A percentile compares a stretch with the other conserved stretches of the same genome.
Evolutionary conservation across 2,113 vertebrate genomes (phyloP).

Genomic region (Saguinus imperator): DNA sequence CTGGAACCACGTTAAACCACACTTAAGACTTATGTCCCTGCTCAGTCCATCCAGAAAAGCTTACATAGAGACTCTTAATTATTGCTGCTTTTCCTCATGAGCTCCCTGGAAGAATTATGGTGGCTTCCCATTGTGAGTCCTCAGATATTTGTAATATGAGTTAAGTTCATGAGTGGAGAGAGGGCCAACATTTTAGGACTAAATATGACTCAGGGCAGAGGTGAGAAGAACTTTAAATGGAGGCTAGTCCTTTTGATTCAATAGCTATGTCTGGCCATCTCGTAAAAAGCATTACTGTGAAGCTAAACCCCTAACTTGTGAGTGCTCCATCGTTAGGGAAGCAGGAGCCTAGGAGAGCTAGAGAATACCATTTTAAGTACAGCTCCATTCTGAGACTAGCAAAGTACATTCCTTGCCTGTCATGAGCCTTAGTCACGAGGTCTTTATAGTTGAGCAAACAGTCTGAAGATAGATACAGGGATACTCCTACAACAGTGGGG

Average conservation of each 20-base stretch:
- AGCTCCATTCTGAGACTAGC: too few relatives aligned
- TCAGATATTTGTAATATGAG: slow-evolving; percentile 7
- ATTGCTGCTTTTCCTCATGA: background rate
- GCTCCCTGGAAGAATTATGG: background rate
- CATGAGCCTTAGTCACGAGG: too few relatives aligned
- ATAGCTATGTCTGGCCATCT: background rate
- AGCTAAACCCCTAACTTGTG: background rate
- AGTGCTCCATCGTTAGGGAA: background rate
- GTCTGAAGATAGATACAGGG: too few relatives aligned
- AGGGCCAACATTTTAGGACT: background rate
- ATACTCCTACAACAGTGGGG: too few relatives aligned
- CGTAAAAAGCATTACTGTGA: background rate
- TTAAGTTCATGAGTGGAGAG: background rate
- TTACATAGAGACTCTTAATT: background rate
- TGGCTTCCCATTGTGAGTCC: background rate
- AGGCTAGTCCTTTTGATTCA: background rate
- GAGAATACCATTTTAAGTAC: too few relatives aligned
- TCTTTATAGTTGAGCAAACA: too few relatives aligned
- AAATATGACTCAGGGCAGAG: background rate
- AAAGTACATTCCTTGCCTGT: too few relatives aligned
- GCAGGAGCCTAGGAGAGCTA: too few relatives aligned
- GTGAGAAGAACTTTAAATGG: background rate
- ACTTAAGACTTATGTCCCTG: background rate
- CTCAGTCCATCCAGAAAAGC: background rate
- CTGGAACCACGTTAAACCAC: background rate